Base-by-base conservation (phyloP, 1,140 invertebrate genomes). In the Drosophila pseudoobscura region DNA sequence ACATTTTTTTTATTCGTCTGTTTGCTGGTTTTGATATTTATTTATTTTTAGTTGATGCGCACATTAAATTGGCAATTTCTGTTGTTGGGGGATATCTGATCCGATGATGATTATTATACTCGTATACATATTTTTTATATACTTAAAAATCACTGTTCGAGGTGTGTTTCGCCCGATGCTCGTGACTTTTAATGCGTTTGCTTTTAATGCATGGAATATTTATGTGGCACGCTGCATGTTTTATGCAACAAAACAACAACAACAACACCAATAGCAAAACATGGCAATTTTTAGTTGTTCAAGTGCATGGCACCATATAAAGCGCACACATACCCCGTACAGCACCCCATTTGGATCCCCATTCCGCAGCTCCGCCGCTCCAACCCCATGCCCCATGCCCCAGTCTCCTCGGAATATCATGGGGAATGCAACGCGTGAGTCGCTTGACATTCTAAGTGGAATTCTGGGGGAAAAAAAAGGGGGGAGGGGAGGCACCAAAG, bases 21-120 rank as follows among this genome's bases (percentile, higher is more conserved):
- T 39, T 39, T 5, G 35, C 35, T 39, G 35, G 35, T 39, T 53
- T 53, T 53, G 35, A 64, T 65, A 69, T 84, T 66, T 87, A 82
- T 85, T 87, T 85, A 85, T 87, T 87, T 85, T 82, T 87, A 87
- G 78, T 82, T 58, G 78, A 80, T 85, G 82, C 64, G 82, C 74
- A 59, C 82, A 85, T 87, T 82, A 85, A 85, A 84, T 80, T 75
- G 63, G 45, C 66, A 74, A 70, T 78, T 82, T 82, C 62, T 59
- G 60, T 55, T 43, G 60, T 55, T 43, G 60, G 9, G 43, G 43
- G 60, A 74, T 65, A 74, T 57, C 71, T 51, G 53, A 65, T 64
- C 53, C 31, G 43, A 47, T 65, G 68, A 73, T 62, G 43, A 47
- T 65, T 57, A 73, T 62, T 62, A 73, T 62, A 73, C 31, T 31